Percentiles rank a stretch among this genome's conserved stretches.
phyloP scores from a whole-genome alignment of 2,797 vertebrate species.

The Chaunax sp. region DNA sequence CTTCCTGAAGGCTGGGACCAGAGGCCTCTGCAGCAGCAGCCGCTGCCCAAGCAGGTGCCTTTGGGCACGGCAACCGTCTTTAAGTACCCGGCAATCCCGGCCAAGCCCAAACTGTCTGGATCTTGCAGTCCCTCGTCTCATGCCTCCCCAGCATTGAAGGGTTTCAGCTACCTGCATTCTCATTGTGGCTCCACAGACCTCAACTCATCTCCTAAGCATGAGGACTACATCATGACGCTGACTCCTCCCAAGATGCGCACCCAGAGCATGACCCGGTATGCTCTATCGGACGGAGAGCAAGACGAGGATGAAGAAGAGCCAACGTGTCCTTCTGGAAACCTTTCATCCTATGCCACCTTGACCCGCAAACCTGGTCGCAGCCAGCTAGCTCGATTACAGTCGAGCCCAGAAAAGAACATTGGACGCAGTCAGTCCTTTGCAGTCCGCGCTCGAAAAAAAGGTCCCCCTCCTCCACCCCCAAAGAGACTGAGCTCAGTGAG shows the following conservation, averaged over 20 bases:
- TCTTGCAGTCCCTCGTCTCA: constrained; percentile 59
- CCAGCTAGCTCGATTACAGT: constrained; percentile 75
- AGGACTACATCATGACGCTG: constrained; percentile 37
- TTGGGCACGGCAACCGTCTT: constrained; percentile 85
- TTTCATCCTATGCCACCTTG: constrained; percentile 93
- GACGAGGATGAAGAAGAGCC: constrained; percentile 85
- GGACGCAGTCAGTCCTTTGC: constrained; percentile 95
- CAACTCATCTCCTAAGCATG: background rate
- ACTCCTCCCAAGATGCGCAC: constrained; percentile 85
- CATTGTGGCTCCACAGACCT: constrained; percentile 72
- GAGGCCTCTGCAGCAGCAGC: constrained; percentile 55
- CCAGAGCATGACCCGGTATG: constrained; percentile 89
- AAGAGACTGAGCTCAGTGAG: constrained; percentile 95
- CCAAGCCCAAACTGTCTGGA: constrained; percentile 73
- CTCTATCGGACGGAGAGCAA: constrained; percentile 89
- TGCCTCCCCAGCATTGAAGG: constrained; percentile 78
- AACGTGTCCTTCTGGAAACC: constrained; percentile 54
- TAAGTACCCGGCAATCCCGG: constrained; percentile 85
- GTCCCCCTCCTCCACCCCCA: constrained; percentile 91
- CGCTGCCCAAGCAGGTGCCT: constrained; percentile 77
- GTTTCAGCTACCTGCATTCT: constrained; percentile 84
- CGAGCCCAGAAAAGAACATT: constrained; percentile 80
- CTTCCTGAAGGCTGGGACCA: constrained; percentile 91
- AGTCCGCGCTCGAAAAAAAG: constrained; percentile 91
- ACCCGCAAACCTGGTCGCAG: constrained; percentile 89